Evolutionary conservation across 2,888 invertebrate species (phyloP).

Genomic region (Ypsolopha sequella): DNA sequence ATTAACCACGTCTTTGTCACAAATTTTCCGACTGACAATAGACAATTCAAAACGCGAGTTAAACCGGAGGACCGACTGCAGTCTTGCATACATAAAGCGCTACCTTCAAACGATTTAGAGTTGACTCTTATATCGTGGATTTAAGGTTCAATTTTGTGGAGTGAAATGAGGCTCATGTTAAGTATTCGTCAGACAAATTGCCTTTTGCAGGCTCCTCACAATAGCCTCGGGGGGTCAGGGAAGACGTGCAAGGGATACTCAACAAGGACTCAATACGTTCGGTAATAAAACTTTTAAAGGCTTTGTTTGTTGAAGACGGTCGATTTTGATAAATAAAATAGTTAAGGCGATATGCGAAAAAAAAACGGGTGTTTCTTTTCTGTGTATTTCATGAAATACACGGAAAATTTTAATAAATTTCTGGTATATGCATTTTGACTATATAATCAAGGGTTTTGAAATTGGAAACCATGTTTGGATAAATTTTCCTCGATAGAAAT

Average conservation of each 20-base stretch:
- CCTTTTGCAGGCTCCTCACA: slow-evolving; percentile 35
- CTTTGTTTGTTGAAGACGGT: too few species aligned
- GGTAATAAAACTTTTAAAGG: neutral
- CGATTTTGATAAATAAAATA: too few species aligned
- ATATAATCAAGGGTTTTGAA: too few species aligned
- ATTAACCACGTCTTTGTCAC: slow-evolving; percentile 1
- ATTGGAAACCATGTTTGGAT: too few species aligned
- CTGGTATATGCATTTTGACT: too few species aligned
- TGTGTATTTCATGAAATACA: too few species aligned
- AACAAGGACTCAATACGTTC: neutral
- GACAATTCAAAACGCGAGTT: slow-evolving; percentile 35
- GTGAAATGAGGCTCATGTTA: slow-evolving; percentile 19
- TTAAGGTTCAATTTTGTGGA: neutral
- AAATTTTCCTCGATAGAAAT: too few species aligned
- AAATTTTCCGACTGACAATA: slow-evolving; percentile 22
- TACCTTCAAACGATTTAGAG: neutral
- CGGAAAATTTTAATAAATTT: too few species aligned
- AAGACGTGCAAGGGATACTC: slow-evolving; percentile 26
- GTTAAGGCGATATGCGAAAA: too few species aligned
- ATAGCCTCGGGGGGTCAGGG: slow-evolving; percentile 27
- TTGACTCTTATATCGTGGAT: neutral
- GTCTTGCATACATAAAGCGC: slow-evolving; percentile 4
- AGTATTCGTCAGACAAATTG: slow-evolving; percentile 52
- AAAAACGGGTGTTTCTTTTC: too few species aligned
- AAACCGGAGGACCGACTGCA: slow-evolving; percentile 20